Evolutionary conservation across 2,888 invertebrate species (phyloP).

Genomic region (Drosophila fungiperda): DNA sequence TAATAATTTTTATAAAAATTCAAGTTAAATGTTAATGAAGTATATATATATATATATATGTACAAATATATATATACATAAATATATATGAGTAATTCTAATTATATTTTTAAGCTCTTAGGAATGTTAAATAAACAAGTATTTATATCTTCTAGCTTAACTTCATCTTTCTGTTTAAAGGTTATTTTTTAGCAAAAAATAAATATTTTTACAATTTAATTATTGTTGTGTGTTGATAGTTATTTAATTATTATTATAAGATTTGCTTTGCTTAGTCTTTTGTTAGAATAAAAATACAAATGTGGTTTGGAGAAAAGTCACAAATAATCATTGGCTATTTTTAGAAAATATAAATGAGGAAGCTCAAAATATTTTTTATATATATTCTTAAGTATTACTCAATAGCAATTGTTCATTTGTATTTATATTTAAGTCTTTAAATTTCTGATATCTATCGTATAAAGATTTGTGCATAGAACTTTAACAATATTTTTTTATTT

Average conservation of each 20-base stretch:
- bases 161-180: background rate
- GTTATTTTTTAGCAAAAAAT: background rate
- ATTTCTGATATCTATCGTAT: background rate
- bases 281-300: background rate
- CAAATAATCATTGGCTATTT: background rate
- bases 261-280: background rate
- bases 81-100: background rate
- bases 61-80: background rate
- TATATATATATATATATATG: background rate
- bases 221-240: background rate
- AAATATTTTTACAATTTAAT: background rate
- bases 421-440: background rate
- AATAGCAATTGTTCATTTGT: background rate
- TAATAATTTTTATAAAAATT: background rate
- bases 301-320: background rate
- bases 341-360: background rate
- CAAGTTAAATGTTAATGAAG: background rate
- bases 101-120: background rate
- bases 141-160: background rate
- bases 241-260: background rate
- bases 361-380: background rate
- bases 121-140: background rate
- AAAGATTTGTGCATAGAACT: too few relatives aligned
- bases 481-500: background rate
- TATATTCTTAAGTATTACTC: background rate